Evolutionary conservation across 2,113 vertebrate species (phyloP).

Genomic region (Typhlomys cinereus): DNA sequence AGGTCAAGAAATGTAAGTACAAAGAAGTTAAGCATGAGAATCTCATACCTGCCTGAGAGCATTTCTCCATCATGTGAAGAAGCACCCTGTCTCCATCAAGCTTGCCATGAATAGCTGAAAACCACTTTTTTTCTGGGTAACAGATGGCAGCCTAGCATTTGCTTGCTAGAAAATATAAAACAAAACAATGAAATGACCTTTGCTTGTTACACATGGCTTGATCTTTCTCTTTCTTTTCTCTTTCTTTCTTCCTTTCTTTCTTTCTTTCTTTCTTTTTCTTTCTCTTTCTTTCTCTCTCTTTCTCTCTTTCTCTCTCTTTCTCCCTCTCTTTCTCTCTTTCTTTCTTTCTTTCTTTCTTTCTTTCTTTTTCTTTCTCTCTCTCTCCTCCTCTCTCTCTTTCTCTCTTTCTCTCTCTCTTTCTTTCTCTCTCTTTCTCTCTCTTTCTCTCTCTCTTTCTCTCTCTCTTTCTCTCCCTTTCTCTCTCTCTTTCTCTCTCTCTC

Average conservation of each 20-base stretch:
- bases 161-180: constrained; percentile 16
- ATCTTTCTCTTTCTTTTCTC: too few species aligned
- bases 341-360: background rate
- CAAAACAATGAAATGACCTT: constrained; percentile 29
- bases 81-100: background rate
- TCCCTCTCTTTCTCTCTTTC: background rate
- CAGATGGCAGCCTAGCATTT: constrained; percentile 4
- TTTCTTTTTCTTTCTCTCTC: too few species aligned
- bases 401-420: too few species aligned
- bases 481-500: background rate
- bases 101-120: background rate
- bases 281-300: too few species aligned
- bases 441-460: too few species aligned
- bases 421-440: background rate
- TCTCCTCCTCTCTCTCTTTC: too few species aligned
- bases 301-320: too few species aligned
- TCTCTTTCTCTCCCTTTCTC: too few species aligned
- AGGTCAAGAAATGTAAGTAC: background rate
- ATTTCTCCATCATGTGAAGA: background rate
- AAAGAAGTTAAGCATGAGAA: background rate
- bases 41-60: background rate
- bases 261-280: background rate
- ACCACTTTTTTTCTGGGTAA: background rate
- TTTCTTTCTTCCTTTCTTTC: too few species aligned
- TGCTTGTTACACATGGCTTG: constrained; percentile 17